Base-by-base conservation (phyloP, 2,888 invertebrate genomes). In the Pseudococcus longispinus region DNA sequence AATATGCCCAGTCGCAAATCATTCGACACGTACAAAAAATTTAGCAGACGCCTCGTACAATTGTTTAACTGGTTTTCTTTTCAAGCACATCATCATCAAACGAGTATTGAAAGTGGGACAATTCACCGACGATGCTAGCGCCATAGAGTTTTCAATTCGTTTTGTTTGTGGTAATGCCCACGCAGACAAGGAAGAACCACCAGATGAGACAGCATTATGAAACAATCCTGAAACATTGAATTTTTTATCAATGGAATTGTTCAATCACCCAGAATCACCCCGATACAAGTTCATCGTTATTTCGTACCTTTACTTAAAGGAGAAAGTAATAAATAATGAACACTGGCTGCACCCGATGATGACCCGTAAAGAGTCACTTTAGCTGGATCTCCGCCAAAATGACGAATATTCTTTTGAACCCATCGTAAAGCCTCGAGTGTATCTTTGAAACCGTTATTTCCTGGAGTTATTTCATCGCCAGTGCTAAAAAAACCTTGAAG, bases 361-460 rank as follows among this genome's bases (percentile, higher is more conserved):
- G 20, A 32, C 13, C 85, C 85, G 20, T 32, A 60, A 1, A 70
- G 1, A 8, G 85, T 85, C 8, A 85, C 70, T 32, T 65, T 85
- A 15, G 8, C 44, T n/a, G 85, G 85, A 85, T 85, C 60, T 11
- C 85, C 85, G 13, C 85, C 85, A 44, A 85, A 85, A 60, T 70
- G 15, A 18, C 11, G n/a, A 13, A 85, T 85, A 70, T 85, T 85
- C 13, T 85, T 20, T 37, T 70, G 37, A 15, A 85, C 44, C 85
- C 85, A 85, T 65, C 18, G 18, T 37, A 85, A 42, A 23, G 85
- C 85, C 4, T 13, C n/a, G 3, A 70, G 5, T 13, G n/a, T 55
- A 70, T 85, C 85, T 23, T 85, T 85, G 9, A 85, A 42, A 32
- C 85, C 85, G 13, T 32, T 70, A 70, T 85, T 85, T 20, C 85